Evolutionary conservation across 2,797 vertebrate genomes (phyloP), one percentile per base, ranked within the genome.

Genomic region (Sebastes diploproa): DNA sequence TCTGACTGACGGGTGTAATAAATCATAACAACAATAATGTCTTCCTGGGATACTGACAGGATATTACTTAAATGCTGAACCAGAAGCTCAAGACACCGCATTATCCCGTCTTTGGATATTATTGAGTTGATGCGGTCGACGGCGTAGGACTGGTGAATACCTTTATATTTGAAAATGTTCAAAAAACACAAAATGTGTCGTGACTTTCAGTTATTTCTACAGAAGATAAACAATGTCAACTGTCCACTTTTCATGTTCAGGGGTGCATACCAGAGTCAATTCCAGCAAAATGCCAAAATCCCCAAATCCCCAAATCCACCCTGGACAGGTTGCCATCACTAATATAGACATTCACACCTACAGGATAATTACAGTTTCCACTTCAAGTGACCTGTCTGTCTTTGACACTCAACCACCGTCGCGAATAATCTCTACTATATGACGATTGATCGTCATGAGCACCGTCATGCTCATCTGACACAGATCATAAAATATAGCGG

Each of bases 1-100:
- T 85, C 62, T 88, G 84, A 87, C 52, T 89, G 88, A 90, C 34
- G 36, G 72, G 64, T 73, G 64, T 76, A 84, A 90, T 88, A 85
- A 84, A 87, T 88, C 79, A 87, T 60, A 79, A 72, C 74, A 79
- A 54, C 46, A 89, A 76, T 66, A 77, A 77, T 27, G 81, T 85
- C 82, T 82, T 73, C 69, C 65, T 62, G 74, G 84, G 82, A 82
- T 75, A 78, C 75, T 75, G 81, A 82, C 80, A 61, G 85, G 61
- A 79, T 87, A 70, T 86, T 73, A 61, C 73, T 77, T 61, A 64
- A 83, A 84, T 29, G 38, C 60, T 36, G 16, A 75, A 76, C 27
- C 50, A 42, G 25, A 65, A n/a, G 42, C 81, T 81, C 52, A 60
- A 76, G 74, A 75, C 65, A 20, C 69, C 0, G 12, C 72, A 61